Conservation (phyloP, 2,797 vertebrate genomes). For the Babyrousa celebensis region DNA sequence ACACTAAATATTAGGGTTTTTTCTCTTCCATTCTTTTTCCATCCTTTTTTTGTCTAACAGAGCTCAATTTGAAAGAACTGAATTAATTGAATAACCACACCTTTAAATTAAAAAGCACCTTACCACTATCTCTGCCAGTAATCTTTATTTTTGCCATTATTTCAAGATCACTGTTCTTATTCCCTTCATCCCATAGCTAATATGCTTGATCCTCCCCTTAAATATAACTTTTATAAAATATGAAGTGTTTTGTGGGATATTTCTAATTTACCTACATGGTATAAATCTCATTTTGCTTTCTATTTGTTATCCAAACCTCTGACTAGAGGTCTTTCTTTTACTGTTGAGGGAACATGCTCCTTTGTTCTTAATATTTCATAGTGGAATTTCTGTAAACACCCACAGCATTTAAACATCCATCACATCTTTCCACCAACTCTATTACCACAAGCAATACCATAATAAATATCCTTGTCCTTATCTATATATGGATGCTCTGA, state of each 20-base stretch:
- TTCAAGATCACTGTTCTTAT: conserved; percentile 9
- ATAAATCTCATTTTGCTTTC: neutral
- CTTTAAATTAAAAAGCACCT: conserved; percentile 38
- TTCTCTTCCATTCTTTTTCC: neutral
- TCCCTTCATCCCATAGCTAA: neutral
- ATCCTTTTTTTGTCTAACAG: neutral
- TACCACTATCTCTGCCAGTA: neutral
- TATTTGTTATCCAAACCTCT: neutral
- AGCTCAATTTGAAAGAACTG: conserved; percentile 40
- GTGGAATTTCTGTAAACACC: neutral
- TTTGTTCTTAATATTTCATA: conserved; percentile 12
- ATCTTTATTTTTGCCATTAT: conserved; percentile 10
- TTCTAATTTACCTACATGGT: neutral
- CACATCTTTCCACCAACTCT: neutral
- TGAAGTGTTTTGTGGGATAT: neutral
- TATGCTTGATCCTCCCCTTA: neutral
- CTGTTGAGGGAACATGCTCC: neutral
- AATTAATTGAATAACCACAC: neutral
- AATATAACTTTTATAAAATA: conserved; percentile 55
- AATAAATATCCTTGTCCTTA: neutral
- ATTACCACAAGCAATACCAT: neutral
- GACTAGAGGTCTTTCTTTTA: neutral
- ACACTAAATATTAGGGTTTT: neutral
- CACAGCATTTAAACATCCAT: neutral
- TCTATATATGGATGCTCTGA: neutral